Percentiles rank a stretch among this genome's conserved stretches.
Conservation (phyloP, 2,888 invertebrate genomes). For the Labia minor region DNA sequence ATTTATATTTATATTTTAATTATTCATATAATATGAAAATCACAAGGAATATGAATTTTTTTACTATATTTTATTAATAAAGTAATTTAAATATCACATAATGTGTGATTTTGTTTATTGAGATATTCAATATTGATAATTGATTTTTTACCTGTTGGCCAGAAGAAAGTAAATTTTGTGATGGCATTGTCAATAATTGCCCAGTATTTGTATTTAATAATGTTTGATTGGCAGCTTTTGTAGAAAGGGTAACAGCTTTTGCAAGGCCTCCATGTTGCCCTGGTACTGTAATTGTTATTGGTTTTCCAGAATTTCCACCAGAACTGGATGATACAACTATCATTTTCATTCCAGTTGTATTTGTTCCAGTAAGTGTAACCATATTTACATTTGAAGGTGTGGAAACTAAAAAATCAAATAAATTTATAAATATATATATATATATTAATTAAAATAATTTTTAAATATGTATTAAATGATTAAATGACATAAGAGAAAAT, state of each 20-base stretch:
- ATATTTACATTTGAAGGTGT: conserved; percentile 36
- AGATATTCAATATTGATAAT: no score
- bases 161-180: conserved; percentile 29
- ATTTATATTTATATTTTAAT: no score
- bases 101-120: no score
- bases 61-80: no score
- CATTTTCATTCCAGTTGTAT: conserved; percentile 44
- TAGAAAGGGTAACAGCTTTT: conserved; percentile 50
- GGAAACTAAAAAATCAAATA: conserved; percentile 14
- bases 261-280: conserved; percentile 41
- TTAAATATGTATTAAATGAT: neutral
- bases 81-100: no score
- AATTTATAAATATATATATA: neutral
- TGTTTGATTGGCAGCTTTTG: conserved; percentile 36
- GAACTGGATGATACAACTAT: conserved; percentile 46
- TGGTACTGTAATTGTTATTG: conserved; percentile 57
- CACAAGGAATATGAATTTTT: no score
- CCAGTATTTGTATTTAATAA: conserved; percentile 29
- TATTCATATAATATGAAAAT: no score
- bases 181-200: conserved; percentile 32
- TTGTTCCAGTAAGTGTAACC: conserved; percentile 35
- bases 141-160: conserved; percentile 32
- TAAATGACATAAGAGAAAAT: neutral
- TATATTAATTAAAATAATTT: neutral
- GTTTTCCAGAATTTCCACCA: conserved; percentile 48